These are phyloP conservation scores for Mobula birostris DNA, from an alignment of 2,113 vertebrate genomes.

Conservation along the genomic window DNA sequence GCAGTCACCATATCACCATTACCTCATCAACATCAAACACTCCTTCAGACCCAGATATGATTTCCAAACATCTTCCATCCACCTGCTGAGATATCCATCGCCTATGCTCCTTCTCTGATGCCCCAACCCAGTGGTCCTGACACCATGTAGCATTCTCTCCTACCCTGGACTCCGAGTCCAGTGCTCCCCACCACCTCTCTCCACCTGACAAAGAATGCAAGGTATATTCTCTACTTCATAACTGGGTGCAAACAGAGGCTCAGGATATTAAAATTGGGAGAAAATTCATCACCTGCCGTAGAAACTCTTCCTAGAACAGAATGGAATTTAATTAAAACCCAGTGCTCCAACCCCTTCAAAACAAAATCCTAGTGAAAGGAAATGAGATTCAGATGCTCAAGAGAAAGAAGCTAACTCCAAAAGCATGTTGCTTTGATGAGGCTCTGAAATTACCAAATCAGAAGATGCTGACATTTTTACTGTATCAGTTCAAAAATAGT, in stretches of 20 bases:
- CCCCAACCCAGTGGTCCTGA: no score
- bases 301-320: background rate
- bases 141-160: no score
- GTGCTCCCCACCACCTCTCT: no score
- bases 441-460: background rate
- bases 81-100: no score
- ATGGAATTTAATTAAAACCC: background rate
- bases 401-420: background rate
- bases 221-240: background rate
- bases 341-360: background rate
- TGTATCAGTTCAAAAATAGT: conserved; percentile 6
- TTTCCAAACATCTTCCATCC: no score
- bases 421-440: conserved; percentile 6
- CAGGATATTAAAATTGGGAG: background rate
- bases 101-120: no score
- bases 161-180: no score
- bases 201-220: background rate
- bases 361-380: background rate
- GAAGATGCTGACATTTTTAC: background rate
- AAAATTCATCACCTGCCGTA: background rate
- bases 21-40: no score
- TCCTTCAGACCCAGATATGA: no score
- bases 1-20: no score
- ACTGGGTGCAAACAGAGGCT: no score
- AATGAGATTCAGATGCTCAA: background rate